Evolutionary conservation across 2,113 vertebrate genomes (phyloP), one percentile per base, ranked within the genome.

Genomic region (Pygoscelis adeliae): DNA sequence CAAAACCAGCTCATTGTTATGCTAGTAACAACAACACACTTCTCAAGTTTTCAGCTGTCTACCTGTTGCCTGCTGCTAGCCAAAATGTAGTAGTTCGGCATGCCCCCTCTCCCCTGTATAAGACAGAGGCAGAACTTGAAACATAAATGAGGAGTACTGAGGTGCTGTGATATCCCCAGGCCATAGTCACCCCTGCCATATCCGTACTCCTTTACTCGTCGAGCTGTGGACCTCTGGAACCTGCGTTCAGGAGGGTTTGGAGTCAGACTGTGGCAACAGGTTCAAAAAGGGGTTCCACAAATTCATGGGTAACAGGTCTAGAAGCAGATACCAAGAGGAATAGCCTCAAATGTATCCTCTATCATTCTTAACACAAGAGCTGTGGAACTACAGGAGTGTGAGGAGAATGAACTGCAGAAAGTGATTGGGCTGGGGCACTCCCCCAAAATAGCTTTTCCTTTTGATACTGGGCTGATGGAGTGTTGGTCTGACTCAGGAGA

Each of bases 171-270:
- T 16, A 34, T 49, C 20, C 32, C 11, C n/a, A 53, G 71, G 26
- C 49, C 36, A 22, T 6, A 49, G 38, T 30, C 61, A 66, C 8
- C 34, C 21, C 55, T 49, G 59, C 53, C 7, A 6, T 17, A 30
- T 13, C 67, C 1, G 1, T 49, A 12, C 22, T 53, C 42, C 34
- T 56, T 32, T n/a, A 21, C 34, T 40, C 4, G 0, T 21, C 1
- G 0, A 30, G 67, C 25, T 83, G 61, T 42, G 26, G 22, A 62
- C 11, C 26, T 42, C 53, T 63, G 61, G 38, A 79, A 74, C 13
- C 44, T 76, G 73, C 0, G 2, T 11, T 29, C 66, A 38, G 30
- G n/a, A 76, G 30, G 23, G n/a, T 42, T 13, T 77, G 44, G 27
- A 18, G 80, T 69, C 49, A 76, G 65, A 42, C 23, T 40, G n/a